These are phyloP conservation scores for Euthynnus affinis DNA, from an alignment of 2,797 vertebrate species.

Conservation along the genomic window DNA sequence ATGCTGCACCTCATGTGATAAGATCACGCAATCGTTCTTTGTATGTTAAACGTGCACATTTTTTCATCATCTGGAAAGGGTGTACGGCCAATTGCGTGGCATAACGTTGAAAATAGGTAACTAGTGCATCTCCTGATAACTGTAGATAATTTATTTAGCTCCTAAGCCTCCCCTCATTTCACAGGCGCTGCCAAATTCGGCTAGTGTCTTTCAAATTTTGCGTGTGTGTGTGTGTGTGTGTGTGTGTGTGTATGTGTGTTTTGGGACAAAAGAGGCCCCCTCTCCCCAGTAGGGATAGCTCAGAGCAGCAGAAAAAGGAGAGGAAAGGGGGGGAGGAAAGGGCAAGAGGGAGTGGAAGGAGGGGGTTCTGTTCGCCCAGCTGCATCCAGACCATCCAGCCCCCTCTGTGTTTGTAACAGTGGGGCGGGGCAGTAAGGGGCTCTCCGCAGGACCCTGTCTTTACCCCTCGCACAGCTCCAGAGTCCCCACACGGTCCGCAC, in stretches of 20 bases:
- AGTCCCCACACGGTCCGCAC: constrained; percentile 81
- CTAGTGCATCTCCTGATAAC: constrained; percentile 39
- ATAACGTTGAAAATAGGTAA: constrained; percentile 32
- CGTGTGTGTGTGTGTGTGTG: constrained; percentile 46
- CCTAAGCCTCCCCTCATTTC: constrained; percentile 50
- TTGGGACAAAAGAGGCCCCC: constrained; percentile 85
- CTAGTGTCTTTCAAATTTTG: constrained; percentile 68
- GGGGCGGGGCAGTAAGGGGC: constrained; percentile 59
- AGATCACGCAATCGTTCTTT: constrained; percentile 23
- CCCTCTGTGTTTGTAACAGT: constrained; percentile 63
- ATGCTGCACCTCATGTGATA: constrained; percentile 34
- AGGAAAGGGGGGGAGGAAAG: constrained; percentile 55
- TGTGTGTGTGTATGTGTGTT: constrained; percentile 39
- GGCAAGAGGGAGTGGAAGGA: constrained; percentile 55
- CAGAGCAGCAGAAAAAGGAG: constrained; percentile 74
- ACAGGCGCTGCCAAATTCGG: constrained; percentile 64
- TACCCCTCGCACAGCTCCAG: constrained; percentile 53
- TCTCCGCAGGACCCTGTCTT: constrained; percentile 60
- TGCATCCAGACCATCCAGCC: constrained; percentile 78
- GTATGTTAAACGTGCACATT: neutral
- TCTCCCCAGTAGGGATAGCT: constrained; percentile 76
- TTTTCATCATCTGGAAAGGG: constrained; percentile 5
- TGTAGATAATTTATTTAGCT: constrained; percentile 52
- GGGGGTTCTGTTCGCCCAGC: constrained; percentile 79
- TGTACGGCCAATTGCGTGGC: neutral